Conservation (phyloP, 2,797 vertebrate genomes). For the Microcaecilia unicolor region DNA sequence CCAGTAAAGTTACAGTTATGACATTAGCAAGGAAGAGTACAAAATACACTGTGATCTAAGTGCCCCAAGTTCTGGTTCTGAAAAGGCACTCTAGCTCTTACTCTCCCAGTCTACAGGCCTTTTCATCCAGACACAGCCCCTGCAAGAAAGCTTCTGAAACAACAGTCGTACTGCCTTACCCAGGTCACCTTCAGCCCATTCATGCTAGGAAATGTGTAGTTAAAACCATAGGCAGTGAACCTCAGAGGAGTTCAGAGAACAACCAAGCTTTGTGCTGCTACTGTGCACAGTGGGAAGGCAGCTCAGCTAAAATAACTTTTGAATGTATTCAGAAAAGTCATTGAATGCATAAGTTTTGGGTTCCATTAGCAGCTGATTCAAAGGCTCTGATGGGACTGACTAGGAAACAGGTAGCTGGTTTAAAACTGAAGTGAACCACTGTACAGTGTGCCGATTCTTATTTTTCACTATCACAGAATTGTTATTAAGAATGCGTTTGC, state of each 20-base stretch:
- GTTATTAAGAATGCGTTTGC: too few species aligned
- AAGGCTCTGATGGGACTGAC: too few species aligned
- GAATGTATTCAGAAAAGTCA: background rate
- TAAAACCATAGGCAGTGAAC: constrained; percentile 14
- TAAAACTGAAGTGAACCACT: too few species aligned
- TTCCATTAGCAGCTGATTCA: background rate
- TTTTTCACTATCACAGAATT: too few species aligned
- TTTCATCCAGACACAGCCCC: background rate
- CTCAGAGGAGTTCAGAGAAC: constrained; percentile 6
- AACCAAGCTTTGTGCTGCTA: constrained; percentile 6
- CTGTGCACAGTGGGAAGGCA: background rate
- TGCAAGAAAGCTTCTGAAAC: background rate
- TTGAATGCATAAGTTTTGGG: background rate
- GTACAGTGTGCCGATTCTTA: too few species aligned
- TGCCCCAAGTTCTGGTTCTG: too few species aligned
- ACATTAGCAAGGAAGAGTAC: too few species aligned
- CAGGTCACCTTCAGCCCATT: background rate
- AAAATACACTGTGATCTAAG: too few species aligned
- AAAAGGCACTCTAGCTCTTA: background rate
- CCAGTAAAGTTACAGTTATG: too few species aligned
- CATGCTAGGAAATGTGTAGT: background rate
- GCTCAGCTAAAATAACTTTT: constrained; percentile 4
- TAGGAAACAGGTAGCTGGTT: background rate
- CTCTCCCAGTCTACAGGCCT: constrained; percentile 1
- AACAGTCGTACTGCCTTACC: constrained; percentile 1